Conservation (phyloP, 2,113 vertebrate species). For the Donacobius atricapilla region DNA sequence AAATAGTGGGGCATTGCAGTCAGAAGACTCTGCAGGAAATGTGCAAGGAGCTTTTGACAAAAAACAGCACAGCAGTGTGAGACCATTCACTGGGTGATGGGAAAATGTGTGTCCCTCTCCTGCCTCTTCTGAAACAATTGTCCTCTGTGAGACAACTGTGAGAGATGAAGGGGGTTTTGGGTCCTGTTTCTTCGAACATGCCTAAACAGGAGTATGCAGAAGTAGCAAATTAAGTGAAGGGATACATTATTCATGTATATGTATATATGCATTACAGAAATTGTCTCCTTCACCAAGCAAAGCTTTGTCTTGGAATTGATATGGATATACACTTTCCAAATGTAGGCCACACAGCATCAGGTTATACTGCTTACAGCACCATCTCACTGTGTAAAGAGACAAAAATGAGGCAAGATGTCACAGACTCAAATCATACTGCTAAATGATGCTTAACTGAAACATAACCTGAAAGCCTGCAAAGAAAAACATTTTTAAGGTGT, state of each 20-base stretch:
- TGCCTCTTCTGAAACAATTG: background rate
- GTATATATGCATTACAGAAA: background rate
- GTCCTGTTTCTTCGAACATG: background rate
- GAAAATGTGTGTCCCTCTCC: background rate
- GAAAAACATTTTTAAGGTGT: background rate
- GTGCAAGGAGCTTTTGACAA: background rate
- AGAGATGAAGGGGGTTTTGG: background rate
- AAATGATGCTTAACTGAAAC: background rate
- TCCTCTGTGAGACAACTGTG: background rate
- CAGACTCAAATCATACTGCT: background rate
- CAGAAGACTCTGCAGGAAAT: background rate
- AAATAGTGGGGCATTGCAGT: background rate
- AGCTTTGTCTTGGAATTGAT: background rate
- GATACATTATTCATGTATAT: background rate
- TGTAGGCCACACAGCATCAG: background rate
- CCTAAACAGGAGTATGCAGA: background rate
- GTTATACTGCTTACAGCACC: background rate
- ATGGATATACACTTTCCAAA: background rate
- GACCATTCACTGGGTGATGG: rapidly evolving
- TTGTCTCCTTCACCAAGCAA: background rate
- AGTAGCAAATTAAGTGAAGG: background rate
- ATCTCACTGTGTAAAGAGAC: background rate
- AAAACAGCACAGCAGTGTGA: background rate
- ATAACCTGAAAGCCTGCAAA: background rate
- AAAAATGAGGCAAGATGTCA: background rate